These are phyloP conservation scores for Microctonus aethiopoides DNA, from an alignment of 2,888 invertebrate genomes.

Conservation along the genomic window DNA sequence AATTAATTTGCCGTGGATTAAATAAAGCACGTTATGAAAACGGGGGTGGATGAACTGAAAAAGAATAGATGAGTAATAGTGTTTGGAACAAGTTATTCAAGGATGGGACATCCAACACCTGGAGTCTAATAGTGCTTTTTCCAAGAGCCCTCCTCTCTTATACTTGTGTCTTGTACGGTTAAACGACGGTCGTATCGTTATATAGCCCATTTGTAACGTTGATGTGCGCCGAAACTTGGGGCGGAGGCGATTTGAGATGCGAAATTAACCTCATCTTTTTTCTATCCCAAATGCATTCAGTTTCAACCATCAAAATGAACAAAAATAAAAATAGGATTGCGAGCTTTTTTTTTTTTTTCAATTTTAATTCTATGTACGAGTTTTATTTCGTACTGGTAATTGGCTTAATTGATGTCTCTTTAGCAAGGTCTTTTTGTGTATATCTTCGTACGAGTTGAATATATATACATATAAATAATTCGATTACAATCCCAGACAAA, in stretches of 20 bases:
- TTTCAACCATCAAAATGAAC: neutral
- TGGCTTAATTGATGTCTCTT: neutral
- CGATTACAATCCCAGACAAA: neutral
- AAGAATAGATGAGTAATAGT: neutral
- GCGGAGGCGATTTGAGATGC: slow-evolving; percentile 23
- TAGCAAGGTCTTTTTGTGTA: neutral
- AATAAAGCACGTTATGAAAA: slow-evolving; percentile 3
- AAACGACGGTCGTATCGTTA: slow-evolving; percentile 51
- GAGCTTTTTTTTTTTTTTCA: neutral
- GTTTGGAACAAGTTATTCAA: neutral
- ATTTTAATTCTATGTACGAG: neutral
- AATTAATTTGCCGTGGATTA: neutral
- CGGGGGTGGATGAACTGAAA: neutral
- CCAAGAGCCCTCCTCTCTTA: slow-evolving; percentile 19
- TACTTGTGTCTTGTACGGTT: slow-evolving; percentile 38
- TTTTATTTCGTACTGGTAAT: neutral
- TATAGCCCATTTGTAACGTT: slow-evolving; percentile 51
- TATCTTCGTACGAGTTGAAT: too few species aligned
- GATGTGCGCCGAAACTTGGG: slow-evolving; percentile 44
- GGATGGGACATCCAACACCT: slow-evolving; percentile 61
- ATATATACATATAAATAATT: slow-evolving; percentile 3
- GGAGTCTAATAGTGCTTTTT: slow-evolving; percentile 57
- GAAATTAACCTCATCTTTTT: slow-evolving; percentile 40
- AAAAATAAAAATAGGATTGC: neutral
- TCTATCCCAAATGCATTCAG: neutral